Evolutionary conservation across 2,888 invertebrate species (phyloP), one percentile per base, ranked within the genome.

Genomic region (Polyploca ridens): DNA sequence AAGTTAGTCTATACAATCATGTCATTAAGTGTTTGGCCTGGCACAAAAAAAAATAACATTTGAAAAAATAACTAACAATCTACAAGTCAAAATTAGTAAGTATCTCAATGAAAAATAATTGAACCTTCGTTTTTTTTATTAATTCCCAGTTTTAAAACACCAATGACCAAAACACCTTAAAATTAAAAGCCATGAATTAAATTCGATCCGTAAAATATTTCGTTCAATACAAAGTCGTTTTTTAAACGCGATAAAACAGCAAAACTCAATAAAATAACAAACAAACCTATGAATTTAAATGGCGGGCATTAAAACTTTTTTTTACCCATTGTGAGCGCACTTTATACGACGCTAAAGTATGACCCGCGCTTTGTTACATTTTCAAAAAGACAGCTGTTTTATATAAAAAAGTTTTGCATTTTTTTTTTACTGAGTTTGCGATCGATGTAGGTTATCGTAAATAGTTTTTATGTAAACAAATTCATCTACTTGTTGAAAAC

Each of bases 271-370:
- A 69, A 68, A 46, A 62, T 67, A 65, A 73, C 75, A 77, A 79
- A 77, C 77, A 70, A 68, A 69, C 71, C 72, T 74, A 79, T 81
- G 80, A 83, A 83, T 82, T 77, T 76, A 79, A 79, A 82, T 76
- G 73, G 72, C 38, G 54, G 67, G 72, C 68, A 78, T 83, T 80
- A 83, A 75, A 74, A 74, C 66, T 76, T 71, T 75, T 71, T 75
- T 79, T 77, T 73, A 19, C 54, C 54, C 54, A 61, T 71, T 68
- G 69, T 70, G 65, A 64, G 69, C 54, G 54, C 54, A 49, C 49
- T 54, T 19, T 54, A 54, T 62, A 63, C 58, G 64, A 63, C 60
- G 61, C 63, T 57, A 64, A 60, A 65, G 61, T 58, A 60, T 58
- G 59, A 66, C 64, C 66, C 64, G 63, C 63, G 63, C 35, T 62